phyloP scores from a whole-genome alignment of 2,888 invertebrate species.

The Elegia similella region DNA sequence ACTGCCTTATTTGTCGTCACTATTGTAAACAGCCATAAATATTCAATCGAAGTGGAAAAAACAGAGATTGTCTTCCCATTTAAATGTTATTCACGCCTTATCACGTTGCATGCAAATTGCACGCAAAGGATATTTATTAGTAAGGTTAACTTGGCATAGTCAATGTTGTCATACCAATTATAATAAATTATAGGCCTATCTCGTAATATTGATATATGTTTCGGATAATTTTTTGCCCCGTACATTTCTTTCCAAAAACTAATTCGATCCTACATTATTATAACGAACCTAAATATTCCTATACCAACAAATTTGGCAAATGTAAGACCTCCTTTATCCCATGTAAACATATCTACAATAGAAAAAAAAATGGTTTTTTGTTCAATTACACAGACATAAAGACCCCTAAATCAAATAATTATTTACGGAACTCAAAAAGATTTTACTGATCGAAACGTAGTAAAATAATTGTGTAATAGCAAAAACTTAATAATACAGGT shows the following conservation, averaged over 20 bases:
- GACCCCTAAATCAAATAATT: not conserved
- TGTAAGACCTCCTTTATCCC: too few relatives aligned
- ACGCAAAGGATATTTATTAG: not conserved
- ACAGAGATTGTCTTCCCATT: not conserved
- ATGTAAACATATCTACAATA: too few relatives aligned
- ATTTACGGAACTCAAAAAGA: slow-evolving; percentile 15
- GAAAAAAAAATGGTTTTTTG: too few relatives aligned
- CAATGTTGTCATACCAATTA: too few relatives aligned
- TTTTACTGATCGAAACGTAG: slow-evolving; percentile 33
- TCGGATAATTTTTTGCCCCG: too few relatives aligned
- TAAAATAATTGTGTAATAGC: slow-evolving; percentile 50
- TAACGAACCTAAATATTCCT: too few relatives aligned
- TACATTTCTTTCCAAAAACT: too few relatives aligned
- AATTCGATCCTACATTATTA: too few relatives aligned
- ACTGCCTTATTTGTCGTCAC: slow-evolving; percentile 42
- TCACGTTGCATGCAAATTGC: slow-evolving; percentile 4
- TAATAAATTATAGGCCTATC: too few relatives aligned
- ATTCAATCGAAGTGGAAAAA: slow-evolving; percentile 13
- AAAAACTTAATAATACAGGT: slow-evolving; percentile 44
- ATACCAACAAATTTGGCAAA: too few relatives aligned
- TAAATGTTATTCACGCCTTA: not conserved
- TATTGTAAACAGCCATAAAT: slow-evolving; percentile 48
- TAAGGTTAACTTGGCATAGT: too few relatives aligned
- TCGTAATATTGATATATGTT: too few relatives aligned
- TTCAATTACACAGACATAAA: not conserved